phyloP scores from a whole-genome alignment of 1,140 invertebrate species.

The Arctopsyche grandis region DNA sequence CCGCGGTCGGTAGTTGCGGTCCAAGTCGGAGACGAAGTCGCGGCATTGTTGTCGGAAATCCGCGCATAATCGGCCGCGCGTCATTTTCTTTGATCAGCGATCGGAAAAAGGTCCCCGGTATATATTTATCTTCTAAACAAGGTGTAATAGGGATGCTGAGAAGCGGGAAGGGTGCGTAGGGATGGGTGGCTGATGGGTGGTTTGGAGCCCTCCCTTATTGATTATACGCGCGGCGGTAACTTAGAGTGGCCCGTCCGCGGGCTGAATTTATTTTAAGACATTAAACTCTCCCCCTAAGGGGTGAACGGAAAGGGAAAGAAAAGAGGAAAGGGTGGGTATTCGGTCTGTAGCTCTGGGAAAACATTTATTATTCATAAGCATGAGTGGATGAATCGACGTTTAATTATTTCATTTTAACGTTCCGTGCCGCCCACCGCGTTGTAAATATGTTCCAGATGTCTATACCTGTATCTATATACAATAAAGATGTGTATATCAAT shows the following conservation, averaged over 20 bases:
- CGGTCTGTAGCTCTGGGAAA: neutral
- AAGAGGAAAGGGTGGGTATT: neutral
- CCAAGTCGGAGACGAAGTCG: slow-evolving; percentile 10
- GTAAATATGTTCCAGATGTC: no score
- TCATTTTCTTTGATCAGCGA: slow-evolving; percentile 48
- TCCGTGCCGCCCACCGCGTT: neutral
- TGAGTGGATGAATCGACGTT: slow-evolving; percentile 2
- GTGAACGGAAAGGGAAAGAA: neutral
- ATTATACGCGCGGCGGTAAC: neutral
- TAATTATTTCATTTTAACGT: slow-evolving; percentile 1
- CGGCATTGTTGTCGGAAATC: neutral
- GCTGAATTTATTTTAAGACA: slow-evolving; percentile 33
- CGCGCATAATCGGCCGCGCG: slow-evolving; percentile 1
- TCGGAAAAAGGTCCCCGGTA: slow-evolving; percentile 41
- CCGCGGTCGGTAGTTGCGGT: no score
- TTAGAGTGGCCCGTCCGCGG: slow-evolving; percentile 22
- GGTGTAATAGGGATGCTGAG: slow-evolving; percentile 21
- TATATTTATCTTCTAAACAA: slow-evolving; percentile 47
- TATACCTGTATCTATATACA: no score
- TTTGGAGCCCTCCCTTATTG: neutral
- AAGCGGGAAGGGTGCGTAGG: neutral
- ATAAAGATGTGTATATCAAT: no score
- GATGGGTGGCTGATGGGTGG: neutral
- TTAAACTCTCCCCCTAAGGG: slow-evolving; percentile 3
- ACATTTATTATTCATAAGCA: neutral